These are phyloP conservation scores for Bruchidius siliquastri DNA, from an alignment of 2,888 invertebrate species.

Conservation along the genomic window DNA sequence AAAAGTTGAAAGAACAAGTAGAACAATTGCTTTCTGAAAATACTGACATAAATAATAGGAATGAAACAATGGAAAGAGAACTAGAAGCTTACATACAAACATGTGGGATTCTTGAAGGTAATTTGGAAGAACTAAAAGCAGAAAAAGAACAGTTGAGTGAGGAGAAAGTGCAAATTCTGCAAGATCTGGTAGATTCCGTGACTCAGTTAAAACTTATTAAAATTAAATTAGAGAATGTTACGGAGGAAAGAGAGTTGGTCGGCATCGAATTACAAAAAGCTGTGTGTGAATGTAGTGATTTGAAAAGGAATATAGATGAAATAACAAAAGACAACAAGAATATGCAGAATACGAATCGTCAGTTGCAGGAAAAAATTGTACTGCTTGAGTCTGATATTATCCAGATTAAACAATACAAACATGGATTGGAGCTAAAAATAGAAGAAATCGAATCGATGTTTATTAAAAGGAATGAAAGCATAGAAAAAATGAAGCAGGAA, in stretches of 20 bases:
- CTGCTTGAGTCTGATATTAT: not conserved
- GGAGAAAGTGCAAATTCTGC: not conserved
- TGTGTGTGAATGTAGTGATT: not conserved
- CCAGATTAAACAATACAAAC: not conserved
- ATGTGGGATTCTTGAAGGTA: not conserved
- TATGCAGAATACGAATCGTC: not conserved
- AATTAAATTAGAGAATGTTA: not conserved
- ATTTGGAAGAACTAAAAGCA: not conserved
- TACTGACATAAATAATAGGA: not conserved
- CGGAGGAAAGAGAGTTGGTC: not conserved
- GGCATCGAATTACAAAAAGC: not conserved
- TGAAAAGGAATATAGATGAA: not conserved
- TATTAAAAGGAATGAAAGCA: not conserved
- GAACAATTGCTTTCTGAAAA: not conserved
- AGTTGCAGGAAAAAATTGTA: not conserved
- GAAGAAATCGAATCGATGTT: not conserved
- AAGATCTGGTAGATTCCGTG: not conserved
- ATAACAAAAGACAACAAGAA: not conserved
- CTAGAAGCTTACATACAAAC: not conserved
- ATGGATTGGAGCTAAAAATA: not conserved
- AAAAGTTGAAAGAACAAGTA: not conserved
- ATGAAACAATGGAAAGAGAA: not conserved
- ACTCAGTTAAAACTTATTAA: not conserved
- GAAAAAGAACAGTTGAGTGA: not conserved
- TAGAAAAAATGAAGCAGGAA: not conserved